Evolutionary conservation across 2,888 invertebrate genomes (phyloP).

Genomic region (Torymus texanus): DNA sequence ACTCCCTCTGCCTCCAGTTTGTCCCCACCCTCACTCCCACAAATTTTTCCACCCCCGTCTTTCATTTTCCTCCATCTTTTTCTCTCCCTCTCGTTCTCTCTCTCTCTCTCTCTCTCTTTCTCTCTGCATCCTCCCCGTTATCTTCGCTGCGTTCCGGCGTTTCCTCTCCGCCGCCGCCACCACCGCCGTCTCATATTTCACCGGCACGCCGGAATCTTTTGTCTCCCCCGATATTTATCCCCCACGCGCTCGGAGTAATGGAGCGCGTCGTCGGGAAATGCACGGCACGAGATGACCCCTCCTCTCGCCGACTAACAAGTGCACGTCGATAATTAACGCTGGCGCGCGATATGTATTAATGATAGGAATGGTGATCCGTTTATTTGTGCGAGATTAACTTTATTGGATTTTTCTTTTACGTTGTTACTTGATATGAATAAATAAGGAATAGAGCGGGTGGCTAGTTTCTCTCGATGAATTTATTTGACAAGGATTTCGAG

Average conservation of each 20-base stretch:
- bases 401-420: conserved; percentile 16
- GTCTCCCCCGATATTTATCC: conserved; percentile 72
- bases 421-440: conserved; percentile 11
- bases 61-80: conserved; percentile 6
- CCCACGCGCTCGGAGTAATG: conserved; percentile 65
- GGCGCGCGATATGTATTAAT: background rate
- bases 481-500: no score
- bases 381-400: conserved; percentile 15
- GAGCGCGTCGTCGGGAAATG: conserved; percentile 51
- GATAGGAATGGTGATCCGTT: background rate
- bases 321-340: background rate
- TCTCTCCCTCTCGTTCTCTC: background rate
- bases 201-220: conserved; percentile 67
- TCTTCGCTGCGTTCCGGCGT: no score
- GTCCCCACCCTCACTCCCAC: background rate
- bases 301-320: no score
- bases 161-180: no score
- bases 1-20: background rate
- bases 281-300: conserved; percentile 28
- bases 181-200: conserved; percentile 63
- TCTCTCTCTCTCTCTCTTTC: conserved; percentile 5
- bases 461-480: no score
- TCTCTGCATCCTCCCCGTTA: background rate
- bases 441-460: background rate
- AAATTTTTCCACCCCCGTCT: conserved; percentile 4